These are phyloP conservation scores for Cynopterus sphinx DNA, from an alignment of 2,797 vertebrate genomes.

Conservation along the genomic window DNA sequence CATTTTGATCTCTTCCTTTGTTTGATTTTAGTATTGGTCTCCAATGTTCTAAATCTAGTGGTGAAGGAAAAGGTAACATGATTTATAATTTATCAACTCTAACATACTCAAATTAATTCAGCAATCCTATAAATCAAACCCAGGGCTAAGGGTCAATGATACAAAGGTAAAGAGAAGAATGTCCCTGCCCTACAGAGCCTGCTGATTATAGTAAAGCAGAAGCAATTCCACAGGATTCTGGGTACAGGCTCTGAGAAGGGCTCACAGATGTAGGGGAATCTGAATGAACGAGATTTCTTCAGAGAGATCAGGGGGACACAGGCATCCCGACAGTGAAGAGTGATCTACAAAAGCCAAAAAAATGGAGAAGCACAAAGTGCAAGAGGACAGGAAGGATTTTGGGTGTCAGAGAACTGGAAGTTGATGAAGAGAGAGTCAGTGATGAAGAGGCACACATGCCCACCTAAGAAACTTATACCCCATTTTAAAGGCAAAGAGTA, in stretches of 20 bases:
- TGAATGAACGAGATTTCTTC: not conserved
- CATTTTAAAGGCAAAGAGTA: not conserved
- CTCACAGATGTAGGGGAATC: not conserved
- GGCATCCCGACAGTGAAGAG: not conserved
- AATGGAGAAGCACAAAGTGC: not conserved
- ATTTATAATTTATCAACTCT: constrained; percentile 20
- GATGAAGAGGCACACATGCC: rapidly evolving
- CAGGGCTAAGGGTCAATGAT: not conserved
- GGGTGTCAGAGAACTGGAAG: not conserved
- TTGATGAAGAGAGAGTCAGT: not conserved
- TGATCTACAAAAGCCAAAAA: not conserved
- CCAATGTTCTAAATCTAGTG: not conserved
- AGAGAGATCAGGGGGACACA: not conserved
- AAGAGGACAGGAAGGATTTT: not conserved
- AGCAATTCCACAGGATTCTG: not conserved
- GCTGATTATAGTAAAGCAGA: not conserved
- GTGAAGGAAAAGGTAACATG: not conserved
- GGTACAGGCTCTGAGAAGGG: not conserved
- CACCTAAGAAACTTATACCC: not conserved
- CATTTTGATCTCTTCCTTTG: not conserved
- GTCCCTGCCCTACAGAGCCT: not conserved
- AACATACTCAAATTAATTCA: not conserved
- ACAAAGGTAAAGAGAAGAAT: not conserved
- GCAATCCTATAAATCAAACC: not conserved
- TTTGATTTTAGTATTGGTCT: not conserved